Base-by-base conservation (phyloP, 2,888 invertebrate species). In the Neoscelio sp. region DNA sequence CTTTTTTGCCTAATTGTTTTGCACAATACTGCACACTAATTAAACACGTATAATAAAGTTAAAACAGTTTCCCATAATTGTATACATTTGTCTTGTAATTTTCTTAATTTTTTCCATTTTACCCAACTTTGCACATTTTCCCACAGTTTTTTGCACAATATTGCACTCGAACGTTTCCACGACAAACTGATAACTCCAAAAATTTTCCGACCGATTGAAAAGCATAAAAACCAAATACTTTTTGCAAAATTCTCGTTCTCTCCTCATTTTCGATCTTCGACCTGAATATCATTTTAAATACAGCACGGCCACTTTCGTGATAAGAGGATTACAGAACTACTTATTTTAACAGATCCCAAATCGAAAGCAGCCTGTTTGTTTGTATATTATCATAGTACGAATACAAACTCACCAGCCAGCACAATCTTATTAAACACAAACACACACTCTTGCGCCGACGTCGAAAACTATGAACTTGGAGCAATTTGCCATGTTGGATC, bases 271-370 rank as follows among this genome's bases (percentile, higher is more conserved):
- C 48, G 5, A 33, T 6, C 5, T 56, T 46, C 10, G 70, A 64
- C 15, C 20, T 76, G 18, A 68, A 48, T 38, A 62, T 68, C 76
- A 68, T 76, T 35, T 68, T 54, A 30, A 52, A 56, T 28, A 54
- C 12, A 18, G 4, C 50, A 44, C 50, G 35, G 35, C 8, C 46
- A 15, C 4, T 13, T 52, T 38, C 23, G 23, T 13, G 44, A 62
- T 62, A 76, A 68, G 44, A 62, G 5, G 44, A 35, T 62, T 58
- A 42, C 13, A 40, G 28, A 44, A 46, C 56, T 18, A 56, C 46
- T 68, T 56, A 20, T 28, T 52, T 67, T 67, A 68, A 68, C 68
- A 44, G 56, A 68, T 68, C 56, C 26, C n/a, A 17, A 68, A 56
- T 56, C 46, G n/a, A 46, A 35, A 15, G 30, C 52, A 50, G 40